A percentile compares a stretch with the other conserved stretches of the same genome.
Conservation (phyloP, 2,888 invertebrate genomes). For the Erannis defoliaria region DNA sequence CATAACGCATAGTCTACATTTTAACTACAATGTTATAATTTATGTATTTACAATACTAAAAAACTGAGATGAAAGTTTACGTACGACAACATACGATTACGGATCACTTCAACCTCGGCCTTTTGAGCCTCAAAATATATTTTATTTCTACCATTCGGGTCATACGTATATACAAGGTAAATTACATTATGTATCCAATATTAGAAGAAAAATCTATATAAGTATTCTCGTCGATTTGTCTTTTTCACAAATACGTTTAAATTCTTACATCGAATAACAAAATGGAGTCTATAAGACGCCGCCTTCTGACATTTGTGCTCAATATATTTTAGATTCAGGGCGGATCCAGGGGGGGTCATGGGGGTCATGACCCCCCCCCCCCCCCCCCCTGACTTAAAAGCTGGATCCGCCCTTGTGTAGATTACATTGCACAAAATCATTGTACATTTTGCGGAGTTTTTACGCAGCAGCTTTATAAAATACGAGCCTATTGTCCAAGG, state of each 20-base stretch:
- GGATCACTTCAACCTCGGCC: constrained; percentile 63
- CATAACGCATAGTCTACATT: constrained; percentile 71
- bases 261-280: constrained; percentile 61
- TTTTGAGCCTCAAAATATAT: constrained; percentile 76
- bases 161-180: constrained; percentile 85
- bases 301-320: constrained; percentile 76
- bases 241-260: constrained; percentile 49
- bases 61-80: constrained; percentile 69
- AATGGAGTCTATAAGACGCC: constrained; percentile 77
- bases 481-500: constrained; percentile 42
- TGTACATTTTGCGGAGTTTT: constrained; percentile 44
- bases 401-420: too few relatives aligned
- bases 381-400: too few relatives aligned
- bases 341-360: too few relatives aligned
- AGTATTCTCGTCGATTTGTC: constrained; percentile 66
- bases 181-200: constrained; percentile 78
- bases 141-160: constrained; percentile 72
- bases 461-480: constrained; percentile 42
- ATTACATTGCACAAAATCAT: constrained; percentile 50
- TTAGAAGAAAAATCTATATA: constrained; percentile 67
- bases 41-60: constrained; percentile 82
- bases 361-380: too few relatives aligned
- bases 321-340: too few relatives aligned
- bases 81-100: constrained; percentile 74
- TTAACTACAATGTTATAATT: constrained; percentile 65